These are phyloP conservation scores for Zhuqinia jingwanae DNA, from an alignment of 2,888 invertebrate species.

Conservation along the genomic window DNA sequence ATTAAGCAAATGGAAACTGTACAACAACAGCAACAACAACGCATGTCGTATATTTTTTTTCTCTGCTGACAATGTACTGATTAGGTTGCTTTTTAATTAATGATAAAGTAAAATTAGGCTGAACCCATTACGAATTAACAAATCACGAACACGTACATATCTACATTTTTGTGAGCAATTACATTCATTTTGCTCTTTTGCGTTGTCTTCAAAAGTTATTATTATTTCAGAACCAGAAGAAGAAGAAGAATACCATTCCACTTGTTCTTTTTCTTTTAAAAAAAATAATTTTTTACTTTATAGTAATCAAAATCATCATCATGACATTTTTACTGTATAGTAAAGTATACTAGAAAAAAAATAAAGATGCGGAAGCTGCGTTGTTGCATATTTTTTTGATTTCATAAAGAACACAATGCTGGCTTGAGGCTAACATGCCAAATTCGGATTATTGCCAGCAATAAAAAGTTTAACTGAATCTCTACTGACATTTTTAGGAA, in stretches of 20 bases:
- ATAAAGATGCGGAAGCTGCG: constrained; percentile 42
- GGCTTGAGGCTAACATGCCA: constrained; percentile 58
- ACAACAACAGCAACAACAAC: background rate
- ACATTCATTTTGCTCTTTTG: constrained; percentile 24
- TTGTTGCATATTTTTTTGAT: constrained; percentile 23
- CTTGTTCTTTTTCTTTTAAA: constrained; percentile 3
- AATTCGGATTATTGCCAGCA: constrained; percentile 58
- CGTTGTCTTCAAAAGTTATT: constrained; percentile 11
- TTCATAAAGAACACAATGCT: constrained; percentile 13
- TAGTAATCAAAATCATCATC: too few relatives aligned
- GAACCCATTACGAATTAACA: constrained; percentile 51
- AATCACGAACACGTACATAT: constrained; percentile 34
- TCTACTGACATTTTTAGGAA: constrained; percentile 52
- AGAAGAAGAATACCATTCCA: too few relatives aligned
- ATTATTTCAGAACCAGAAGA: background rate
- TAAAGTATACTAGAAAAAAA: constrained; percentile 17
- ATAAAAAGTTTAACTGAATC: constrained; percentile 45
- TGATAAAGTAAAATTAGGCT: constrained; percentile 47
- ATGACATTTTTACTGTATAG: background rate
- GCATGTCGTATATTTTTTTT: background rate
- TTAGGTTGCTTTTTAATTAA: constrained; percentile 38
- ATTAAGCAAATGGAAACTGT: background rate
- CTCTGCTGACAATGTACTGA: constrained; percentile 24
- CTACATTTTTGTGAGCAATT: constrained; percentile 24
- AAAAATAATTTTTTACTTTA: background rate